Base-by-base conservation (phyloP, 2,888 invertebrate species). In the Epiblema foenella region DNA sequence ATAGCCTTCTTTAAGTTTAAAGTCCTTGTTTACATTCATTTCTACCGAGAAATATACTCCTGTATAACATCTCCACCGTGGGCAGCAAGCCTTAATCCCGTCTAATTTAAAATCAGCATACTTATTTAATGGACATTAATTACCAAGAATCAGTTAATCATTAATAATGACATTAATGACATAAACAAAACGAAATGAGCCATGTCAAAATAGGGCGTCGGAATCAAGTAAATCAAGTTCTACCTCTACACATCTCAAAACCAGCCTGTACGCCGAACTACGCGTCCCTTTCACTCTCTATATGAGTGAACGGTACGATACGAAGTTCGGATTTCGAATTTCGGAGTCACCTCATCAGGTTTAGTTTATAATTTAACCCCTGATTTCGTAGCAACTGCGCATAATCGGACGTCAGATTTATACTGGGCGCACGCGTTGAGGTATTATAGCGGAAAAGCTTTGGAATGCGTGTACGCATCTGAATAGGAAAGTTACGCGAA, bases 401-500 rank as follows among this genome's bases (percentile, higher is more conserved):
- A n/a, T n/a, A 51, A 11, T 17, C 51, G 10, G 17, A 17, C 11
- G 51, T 18, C 18, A 17, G 51, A 18, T 46, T 12, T 17, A 18
- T 3, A 51, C 17, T 18, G 51, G 24, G 17, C 11, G 9, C 51
- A 10, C 2, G 9, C 51, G 59, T 46, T 46, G 60, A 49, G 3
- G 51, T 49, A 79, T 83, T 57, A 51, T 63, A 63, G 51, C 51
- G 62, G 49, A 51, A 33, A 57, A 51, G 18, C 33, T 51, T 33
- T 51, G 33, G 62, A 33, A 63, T 63, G 62, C 81, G 85, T 84
- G 85, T 83, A 83, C 79, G 74, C 72, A 71, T 74, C 72, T 78
- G 82, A 80, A 75, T 75, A 67, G 80, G 80, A 85, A 87, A 87
- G 82, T 79, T 80, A 81, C 78, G 82, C 79, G 78, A 80, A 83